Evolutionary conservation across 1,140 invertebrate genomes (phyloP).

Genomic region (Drosophila equinoxialis): DNA sequence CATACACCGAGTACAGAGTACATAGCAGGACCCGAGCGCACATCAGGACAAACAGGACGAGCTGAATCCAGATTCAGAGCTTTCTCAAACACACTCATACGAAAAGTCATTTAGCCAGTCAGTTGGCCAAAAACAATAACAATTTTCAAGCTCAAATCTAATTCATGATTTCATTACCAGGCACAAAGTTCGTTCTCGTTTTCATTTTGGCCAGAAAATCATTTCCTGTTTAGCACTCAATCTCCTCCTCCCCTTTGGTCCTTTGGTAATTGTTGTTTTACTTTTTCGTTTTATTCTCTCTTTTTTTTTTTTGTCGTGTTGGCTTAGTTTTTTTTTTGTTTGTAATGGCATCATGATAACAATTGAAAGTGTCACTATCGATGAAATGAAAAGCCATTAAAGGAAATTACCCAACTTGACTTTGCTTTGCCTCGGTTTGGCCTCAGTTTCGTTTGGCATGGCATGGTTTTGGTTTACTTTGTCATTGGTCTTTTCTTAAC

Average conservation of each 20-base stretch:
- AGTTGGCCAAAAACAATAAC: constrained; percentile 74
- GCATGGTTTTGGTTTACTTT: not conserved
- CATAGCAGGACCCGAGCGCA: constrained; percentile 34
- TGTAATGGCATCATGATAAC: constrained; percentile 72
- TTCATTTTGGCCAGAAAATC: constrained; percentile 62
- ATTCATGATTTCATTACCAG: constrained; percentile 79
- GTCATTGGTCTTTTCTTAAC: constrained; percentile 14
- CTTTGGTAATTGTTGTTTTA: constrained; percentile 45
- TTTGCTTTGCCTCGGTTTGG: constrained; percentile 42
- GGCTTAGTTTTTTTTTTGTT: constrained; percentile 50
- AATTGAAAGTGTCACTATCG: constrained; percentile 80
- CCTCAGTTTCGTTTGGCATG: not conserved
- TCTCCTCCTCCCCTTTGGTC: constrained; percentile 12
- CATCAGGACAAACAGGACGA: constrained; percentile 14
- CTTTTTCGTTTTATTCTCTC: not conserved
- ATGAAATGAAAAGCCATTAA: constrained; percentile 80
- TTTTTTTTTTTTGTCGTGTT: constrained; percentile 5
- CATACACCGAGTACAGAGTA: constrained; percentile 15
- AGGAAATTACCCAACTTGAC: constrained; percentile 77
- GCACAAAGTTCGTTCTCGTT: constrained; percentile 27
- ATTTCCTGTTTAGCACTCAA: constrained; percentile 79
- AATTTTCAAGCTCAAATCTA: constrained; percentile 79
- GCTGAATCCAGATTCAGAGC: constrained; percentile 1
- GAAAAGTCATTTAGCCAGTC: constrained; percentile 75
- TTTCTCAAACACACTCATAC: constrained; percentile 31